A percentile compares a stretch with the other conserved stretches of the same genome.
Conservation (phyloP, 2,888 invertebrate genomes). For the Machimus rusticus region DNA sequence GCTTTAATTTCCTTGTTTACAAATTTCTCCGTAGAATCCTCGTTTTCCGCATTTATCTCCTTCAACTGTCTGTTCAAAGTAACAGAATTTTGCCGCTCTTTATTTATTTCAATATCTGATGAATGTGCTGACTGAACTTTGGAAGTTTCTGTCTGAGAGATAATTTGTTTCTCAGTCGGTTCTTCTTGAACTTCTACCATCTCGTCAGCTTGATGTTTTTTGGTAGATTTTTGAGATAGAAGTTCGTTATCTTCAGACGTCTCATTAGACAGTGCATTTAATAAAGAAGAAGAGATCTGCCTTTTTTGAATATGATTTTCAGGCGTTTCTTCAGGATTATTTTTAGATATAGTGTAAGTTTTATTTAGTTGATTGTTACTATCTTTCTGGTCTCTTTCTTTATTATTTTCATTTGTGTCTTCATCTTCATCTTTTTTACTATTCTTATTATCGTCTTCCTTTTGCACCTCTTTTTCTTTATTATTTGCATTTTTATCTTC, state of each 20-base stretch:
- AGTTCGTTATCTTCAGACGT: not conserved
- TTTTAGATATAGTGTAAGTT: not conserved
- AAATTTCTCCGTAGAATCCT: not conserved
- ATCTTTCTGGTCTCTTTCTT: not conserved
- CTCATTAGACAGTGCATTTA: not conserved
- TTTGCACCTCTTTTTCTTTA: not conserved
- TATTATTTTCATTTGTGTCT: not conserved
- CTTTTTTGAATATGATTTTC: not conserved
- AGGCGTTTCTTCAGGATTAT: not conserved
- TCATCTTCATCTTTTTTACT: not conserved
- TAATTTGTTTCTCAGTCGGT: not conserved
- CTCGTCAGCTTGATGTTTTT: not conserved
- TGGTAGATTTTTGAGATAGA: not conserved
- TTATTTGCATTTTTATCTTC: not conserved
- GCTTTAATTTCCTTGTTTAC: not conserved
- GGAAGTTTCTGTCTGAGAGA: constrained; percentile 11
- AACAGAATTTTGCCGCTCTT: not conserved
- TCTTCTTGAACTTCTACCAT: not conserved
- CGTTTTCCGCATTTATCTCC: not conserved
- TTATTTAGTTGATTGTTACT: not conserved
- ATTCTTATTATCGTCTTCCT: not conserved
- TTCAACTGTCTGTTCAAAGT: not conserved
- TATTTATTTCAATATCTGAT: constrained; percentile 40
- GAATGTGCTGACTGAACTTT: constrained; percentile 38
- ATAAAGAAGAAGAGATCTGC: not conserved